Conservation (phyloP, 2,888 invertebrate genomes). For the Philopedon plagiatum region DNA sequence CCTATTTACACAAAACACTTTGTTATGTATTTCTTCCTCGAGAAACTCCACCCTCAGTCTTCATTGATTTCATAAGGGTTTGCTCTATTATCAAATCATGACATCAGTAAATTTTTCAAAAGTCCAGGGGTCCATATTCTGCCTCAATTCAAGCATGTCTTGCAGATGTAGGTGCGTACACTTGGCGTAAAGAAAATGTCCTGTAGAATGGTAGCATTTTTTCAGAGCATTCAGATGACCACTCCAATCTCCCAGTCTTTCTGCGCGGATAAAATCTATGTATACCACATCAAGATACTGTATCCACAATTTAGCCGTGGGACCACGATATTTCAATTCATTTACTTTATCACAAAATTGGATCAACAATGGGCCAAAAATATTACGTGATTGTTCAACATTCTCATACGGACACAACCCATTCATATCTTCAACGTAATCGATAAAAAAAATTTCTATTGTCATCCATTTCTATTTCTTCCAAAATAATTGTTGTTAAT, state of each 20-base stretch:
- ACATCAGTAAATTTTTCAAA: slow-evolving; percentile 59
- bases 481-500: slow-evolving; percentile 53
- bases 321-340: neutral
- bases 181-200: slow-evolving; percentile 57
- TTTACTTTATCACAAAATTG: neutral
- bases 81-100: slow-evolving; percentile 64
- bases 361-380: neutral
- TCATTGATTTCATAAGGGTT: slow-evolving; percentile 58
- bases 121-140: slow-evolving; percentile 52
- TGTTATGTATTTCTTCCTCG: slow-evolving; percentile 64
- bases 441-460: neutral
- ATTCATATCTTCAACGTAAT: neutral
- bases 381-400: neutral
- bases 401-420: neutral
- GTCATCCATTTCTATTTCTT: slow-evolving; percentile 50
- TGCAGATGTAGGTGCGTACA: slow-evolving; percentile 59
- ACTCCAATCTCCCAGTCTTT: slow-evolving; percentile 65
- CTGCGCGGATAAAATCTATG: slow-evolving; percentile 61
- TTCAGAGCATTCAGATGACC: slow-evolving; percentile 61
- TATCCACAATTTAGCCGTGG: neutral
- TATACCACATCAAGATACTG: neutral
- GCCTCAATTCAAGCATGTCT: slow-evolving; percentile 48
- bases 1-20: slow-evolving; percentile 64
- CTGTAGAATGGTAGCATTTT: slow-evolving; percentile 60
- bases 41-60: slow-evolving; percentile 58